Base-by-base conservation (phyloP, 2,797 vertebrate species). In the Distichodus sexfasciatus region DNA sequence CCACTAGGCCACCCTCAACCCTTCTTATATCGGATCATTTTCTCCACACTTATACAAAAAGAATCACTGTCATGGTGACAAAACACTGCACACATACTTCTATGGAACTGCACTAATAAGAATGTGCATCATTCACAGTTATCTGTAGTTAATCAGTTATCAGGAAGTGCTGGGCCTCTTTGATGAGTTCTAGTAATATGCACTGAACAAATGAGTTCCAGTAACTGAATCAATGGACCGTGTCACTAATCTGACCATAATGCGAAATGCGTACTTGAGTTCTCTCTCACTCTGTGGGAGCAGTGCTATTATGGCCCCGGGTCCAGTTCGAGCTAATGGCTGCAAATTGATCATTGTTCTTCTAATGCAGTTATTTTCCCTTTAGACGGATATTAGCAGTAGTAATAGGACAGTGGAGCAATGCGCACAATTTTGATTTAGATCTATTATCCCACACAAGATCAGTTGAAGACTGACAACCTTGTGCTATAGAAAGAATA, bases 261-360 rank as follows among this genome's bases (percentile, higher is more conserved):
- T 44, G 38, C 47, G 35, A 23, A 41, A 61, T 14, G 51, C 35
- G 21, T 47, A 26, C 28, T 41, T 17, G 19, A 28, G 15, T 62
- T 21, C 21, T 19, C 2, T 54, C 26, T 19, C 33, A 15, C 38
- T 40, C 6, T 43, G 38, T 62, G 14, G 26, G 36, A 10, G 48
- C n/a, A 50, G 54, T 14, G 38, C 67, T 69, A 43, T 69, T 53
- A 70, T 19, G 36, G 48, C 55, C 28, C 54, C 17, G 4, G 10
- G 47, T 61, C 17, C 47, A 62, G 47, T 14, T 70, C 31, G 47
- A 26, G 29, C 59, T 62, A 63, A 63, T 70, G 58, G 47, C 5
- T 44, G 17, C 60, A 51, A 60, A 33, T 50, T 10, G 58, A 70
- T 70, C 54, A 63, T 47, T 63, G 21, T 47, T 12, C 29, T 46